Evolutionary conservation across 2,888 invertebrate species (phyloP), one percentile per base, ranked within the genome.

Genomic region (Physocephala rufipes): DNA sequence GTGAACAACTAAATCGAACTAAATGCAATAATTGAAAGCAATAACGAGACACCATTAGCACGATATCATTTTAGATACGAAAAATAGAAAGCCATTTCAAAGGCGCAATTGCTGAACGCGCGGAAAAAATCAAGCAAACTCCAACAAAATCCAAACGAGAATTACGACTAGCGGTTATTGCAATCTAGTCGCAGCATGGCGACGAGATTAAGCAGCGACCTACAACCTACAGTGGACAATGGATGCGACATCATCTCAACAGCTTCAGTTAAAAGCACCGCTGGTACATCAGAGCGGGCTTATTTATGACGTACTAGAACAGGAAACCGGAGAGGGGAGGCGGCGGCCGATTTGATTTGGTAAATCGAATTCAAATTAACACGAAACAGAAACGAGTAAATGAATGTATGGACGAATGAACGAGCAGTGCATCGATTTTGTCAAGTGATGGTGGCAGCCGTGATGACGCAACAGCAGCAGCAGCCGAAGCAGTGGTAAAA

Each of bases 331-430:
- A 68, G 61, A 51, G 43, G 30, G 30, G 5, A 36, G 5, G 9
- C 36, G 9, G 9, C 9, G 9, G 36, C 65, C 55, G 66, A 59
- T 71, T 66, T 61, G 66, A 71, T 71, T 71, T 66, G 71, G 62
- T 66, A 66, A 71, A 61, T 66, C 66, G 66, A 71, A 66, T 71
- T 71, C 71, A 66, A 66, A 71, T 71, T 65, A 71, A 71, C 71
- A 66, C 58, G 51, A 43, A 66, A 61, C 66, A 65, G 26, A 64
- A 36, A 58, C 53, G 59, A 49, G 49, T 30, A 68, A 51, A 51
- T 36, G 24, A 51, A 28, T 51, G 62, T n/a, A n/a, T n/a, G n/a
- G n/a, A n/a, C n/a, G n/a, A n/a, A n/a, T n/a, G n/a, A n/a, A n/a
- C n/a, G n/a, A n/a, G n/a, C n/a, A 21, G 36, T 16, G 62, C 51